Percentiles rank a stretch among this genome's conserved stretches.
phyloP scores from a whole-genome alignment of 2,888 invertebrate genomes.

The Dilophus febrilis region DNA sequence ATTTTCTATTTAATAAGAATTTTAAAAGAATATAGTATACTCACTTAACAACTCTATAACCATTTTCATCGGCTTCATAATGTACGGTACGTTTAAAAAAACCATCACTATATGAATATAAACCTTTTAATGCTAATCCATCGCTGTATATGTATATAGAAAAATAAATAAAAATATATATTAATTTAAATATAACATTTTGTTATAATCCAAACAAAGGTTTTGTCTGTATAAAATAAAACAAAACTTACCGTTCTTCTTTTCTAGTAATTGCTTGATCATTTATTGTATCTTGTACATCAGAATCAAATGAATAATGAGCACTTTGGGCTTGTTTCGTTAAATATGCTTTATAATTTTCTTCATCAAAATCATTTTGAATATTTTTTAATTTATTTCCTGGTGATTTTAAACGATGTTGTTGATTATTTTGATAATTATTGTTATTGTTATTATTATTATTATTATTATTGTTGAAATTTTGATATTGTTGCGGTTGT shows the following conservation, averaged over 20 bases:
- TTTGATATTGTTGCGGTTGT: background rate
- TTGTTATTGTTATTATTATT: too few relatives aligned
- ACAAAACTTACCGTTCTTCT: slow-evolving; percentile 20
- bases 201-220: background rate
- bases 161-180: background rate
- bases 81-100: slow-evolving; percentile 35
- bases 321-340: slow-evolving; percentile 28
- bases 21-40: slow-evolving; percentile 11
- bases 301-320: slow-evolving; percentile 30
- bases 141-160: background rate
- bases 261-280: slow-evolving; percentile 26
- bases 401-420: too few relatives aligned
- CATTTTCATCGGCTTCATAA: slow-evolving; percentile 42
- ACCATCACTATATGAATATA: slow-evolving; percentile 43
- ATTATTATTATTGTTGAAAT: too few relatives aligned
- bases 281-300: slow-evolving; percentile 31
- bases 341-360: slow-evolving; percentile 11
- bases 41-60: slow-evolving; percentile 40
- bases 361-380: slow-evolving; percentile 8
- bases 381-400: too few relatives aligned
- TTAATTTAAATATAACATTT: background rate
- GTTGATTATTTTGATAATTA: too few relatives aligned
- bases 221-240: background rate
- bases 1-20: background rate
- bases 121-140: slow-evolving; percentile 26